phyloP scores from a whole-genome alignment of 2,797 vertebrate species.

The Loris lydekkerianus region DNA sequence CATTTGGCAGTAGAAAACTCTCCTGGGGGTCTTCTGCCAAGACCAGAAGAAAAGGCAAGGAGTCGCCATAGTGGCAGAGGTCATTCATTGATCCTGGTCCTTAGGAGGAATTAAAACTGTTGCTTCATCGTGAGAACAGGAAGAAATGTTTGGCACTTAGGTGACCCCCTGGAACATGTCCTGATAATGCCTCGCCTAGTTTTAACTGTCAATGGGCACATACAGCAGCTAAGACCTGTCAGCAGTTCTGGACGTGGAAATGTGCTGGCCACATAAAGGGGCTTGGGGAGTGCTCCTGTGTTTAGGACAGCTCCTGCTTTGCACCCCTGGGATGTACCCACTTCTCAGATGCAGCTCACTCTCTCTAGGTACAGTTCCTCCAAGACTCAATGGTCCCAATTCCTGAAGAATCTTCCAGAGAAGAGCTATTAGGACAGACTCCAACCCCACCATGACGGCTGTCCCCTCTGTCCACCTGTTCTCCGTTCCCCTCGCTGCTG shows the following conservation, averaged over 20 bases:
- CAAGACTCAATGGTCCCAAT: background rate
- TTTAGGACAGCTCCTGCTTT: background rate
- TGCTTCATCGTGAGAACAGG: background rate
- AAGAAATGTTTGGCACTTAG: background rate
- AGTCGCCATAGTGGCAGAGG: background rate
- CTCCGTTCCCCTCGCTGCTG: background rate
- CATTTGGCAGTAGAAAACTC: background rate
- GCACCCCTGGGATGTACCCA: background rate
- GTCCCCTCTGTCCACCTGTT: background rate
- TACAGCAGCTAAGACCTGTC: background rate
- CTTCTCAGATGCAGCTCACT: background rate
- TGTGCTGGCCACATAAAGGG: background rate
- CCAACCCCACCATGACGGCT: too few relatives aligned
- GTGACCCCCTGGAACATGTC: too few relatives aligned
- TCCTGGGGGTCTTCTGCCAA: background rate
- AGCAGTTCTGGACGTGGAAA: background rate
- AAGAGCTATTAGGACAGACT: background rate
- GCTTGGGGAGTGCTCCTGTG: background rate
- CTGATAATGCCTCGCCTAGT: background rate
- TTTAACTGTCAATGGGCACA: background rate
- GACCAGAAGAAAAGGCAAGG: background rate
- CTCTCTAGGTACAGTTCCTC: background rate
- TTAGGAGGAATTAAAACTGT: background rate
- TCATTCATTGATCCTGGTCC: too few relatives aligned
- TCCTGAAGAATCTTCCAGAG: background rate